Evolutionary conservation across 2,888 invertebrate species (phyloP).

Genomic region (Sphaerophoria taeniata): DNA sequence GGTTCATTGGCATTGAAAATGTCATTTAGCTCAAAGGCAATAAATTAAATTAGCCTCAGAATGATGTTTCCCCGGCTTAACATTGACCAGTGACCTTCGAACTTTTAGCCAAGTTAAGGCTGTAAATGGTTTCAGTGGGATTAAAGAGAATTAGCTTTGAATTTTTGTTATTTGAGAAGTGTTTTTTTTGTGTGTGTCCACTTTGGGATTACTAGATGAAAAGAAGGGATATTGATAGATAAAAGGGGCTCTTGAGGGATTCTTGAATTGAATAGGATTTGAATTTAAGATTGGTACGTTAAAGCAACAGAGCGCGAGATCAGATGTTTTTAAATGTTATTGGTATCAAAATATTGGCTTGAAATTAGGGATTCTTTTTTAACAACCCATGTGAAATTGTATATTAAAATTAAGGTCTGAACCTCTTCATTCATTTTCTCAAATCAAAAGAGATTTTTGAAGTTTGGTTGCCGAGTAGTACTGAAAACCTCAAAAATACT

Average conservation of each 20-base stretch:
- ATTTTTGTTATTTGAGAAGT: background rate
- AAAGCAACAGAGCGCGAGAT: too few species aligned
- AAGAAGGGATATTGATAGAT: background rate
- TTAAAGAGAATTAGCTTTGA: slow-evolving; percentile 5
- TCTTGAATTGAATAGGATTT: background rate
- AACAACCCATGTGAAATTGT: too few species aligned
- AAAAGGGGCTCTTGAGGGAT: background rate
- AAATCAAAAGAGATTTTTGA: too few species aligned
- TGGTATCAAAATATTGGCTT: too few species aligned
- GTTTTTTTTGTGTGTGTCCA: background rate
- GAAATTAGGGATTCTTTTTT: too few species aligned
- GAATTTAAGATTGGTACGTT: too few species aligned
- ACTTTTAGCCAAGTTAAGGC: background rate
- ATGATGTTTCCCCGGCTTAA: slow-evolving; percentile 4
- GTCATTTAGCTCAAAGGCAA: background rate
- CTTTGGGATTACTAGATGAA: slow-evolving; percentile 6
- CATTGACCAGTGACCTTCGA: slow-evolving; percentile 14
- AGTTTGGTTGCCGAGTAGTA: too few species aligned
- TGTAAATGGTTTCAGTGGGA: background rate
- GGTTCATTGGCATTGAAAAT: slow-evolving; percentile 1
- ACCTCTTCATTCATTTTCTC: too few species aligned
- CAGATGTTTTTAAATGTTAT: too few species aligned
- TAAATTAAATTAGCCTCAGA: slow-evolving; percentile 18
- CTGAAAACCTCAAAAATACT: too few species aligned
- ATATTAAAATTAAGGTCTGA: too few species aligned